phyloP scores from a whole-genome alignment of 2,797 vertebrate species.

The Myiotriccus ornatus region DNA sequence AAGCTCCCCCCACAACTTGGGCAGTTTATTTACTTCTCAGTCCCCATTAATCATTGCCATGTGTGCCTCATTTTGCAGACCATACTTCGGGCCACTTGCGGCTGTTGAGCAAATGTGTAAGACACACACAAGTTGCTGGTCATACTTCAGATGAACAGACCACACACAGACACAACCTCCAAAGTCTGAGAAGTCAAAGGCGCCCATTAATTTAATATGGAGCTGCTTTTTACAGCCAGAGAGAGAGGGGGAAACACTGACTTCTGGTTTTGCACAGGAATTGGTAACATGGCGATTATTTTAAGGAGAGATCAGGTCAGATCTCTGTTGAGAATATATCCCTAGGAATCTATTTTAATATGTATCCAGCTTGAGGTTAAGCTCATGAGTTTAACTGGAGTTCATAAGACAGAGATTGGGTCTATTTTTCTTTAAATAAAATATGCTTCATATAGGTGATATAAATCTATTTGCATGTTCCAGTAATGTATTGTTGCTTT shows the following conservation, averaged over 20 bases:
- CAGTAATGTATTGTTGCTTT: neutral
- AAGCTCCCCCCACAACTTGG: neutral
- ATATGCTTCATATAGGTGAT: neutral
- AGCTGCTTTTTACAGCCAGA: neutral
- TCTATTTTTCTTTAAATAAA: neutral
- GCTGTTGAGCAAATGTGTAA: neutral
- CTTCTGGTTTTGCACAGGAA: conserved; percentile 2
- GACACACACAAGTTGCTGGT: neutral
- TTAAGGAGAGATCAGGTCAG: neutral
- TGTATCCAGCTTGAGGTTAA: neutral
- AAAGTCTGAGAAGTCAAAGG: neutral
- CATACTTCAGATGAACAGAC: neutral
- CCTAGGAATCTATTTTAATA: conserved; percentile 9
- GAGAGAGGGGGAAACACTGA: neutral
- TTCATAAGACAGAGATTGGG: neutral
- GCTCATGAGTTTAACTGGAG: neutral
- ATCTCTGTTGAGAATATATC: neutral
- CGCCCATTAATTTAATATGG: neutral
- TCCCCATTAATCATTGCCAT: conserved; percentile 5
- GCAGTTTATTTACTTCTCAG: neutral
- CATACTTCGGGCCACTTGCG: neutral
- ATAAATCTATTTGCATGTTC: neutral
- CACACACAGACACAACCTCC: conserved; percentile 17
- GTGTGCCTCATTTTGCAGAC: neutral
- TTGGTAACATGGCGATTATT: conserved; percentile 9